phyloP scores from a whole-genome alignment of 2,888 invertebrate genomes.

The Octodonta nipae region DNA sequence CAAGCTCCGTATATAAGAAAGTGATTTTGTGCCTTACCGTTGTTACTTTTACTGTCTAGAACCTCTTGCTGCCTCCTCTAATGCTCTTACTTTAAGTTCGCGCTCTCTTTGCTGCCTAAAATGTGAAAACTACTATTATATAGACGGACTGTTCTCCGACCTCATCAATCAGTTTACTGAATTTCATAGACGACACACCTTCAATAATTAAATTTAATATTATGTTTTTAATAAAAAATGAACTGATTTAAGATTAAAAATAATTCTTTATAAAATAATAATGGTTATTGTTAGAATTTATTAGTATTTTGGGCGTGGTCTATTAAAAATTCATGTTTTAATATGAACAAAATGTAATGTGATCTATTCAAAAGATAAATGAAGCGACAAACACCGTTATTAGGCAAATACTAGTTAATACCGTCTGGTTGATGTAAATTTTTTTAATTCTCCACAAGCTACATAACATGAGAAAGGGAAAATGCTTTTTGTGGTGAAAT shows the following conservation, averaged over 20 bases:
- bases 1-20: too few species aligned
- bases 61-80: constrained; percentile 74
- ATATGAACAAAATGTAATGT: constrained; percentile 3
- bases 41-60: constrained; percentile 37
- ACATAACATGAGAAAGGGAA: too few species aligned
- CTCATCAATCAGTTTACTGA: constrained; percentile 3
- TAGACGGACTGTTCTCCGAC: constrained; percentile 13
- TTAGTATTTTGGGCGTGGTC: constrained; percentile 7
- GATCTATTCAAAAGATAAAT: constrained; percentile 7
- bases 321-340: constrained; percentile 6
- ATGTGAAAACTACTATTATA: constrained; percentile 23
- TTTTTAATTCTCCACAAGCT: too few species aligned
- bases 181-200: constrained; percentile 10
- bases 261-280: background rate
- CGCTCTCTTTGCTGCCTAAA: constrained; percentile 63
- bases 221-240: constrained; percentile 4
- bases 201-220: constrained; percentile 2
- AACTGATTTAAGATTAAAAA: constrained; percentile 10
- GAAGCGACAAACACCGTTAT: constrained; percentile 9
- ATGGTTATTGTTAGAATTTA: constrained; percentile 1
- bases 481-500: too few species aligned
- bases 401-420: constrained; percentile 6
- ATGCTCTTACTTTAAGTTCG: constrained; percentile 71
- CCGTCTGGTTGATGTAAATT: too few species aligned
- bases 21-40: too few species aligned